Base-by-base conservation (phyloP, 2,888 invertebrate genomes). In the Eristalis pertinax region DNA sequence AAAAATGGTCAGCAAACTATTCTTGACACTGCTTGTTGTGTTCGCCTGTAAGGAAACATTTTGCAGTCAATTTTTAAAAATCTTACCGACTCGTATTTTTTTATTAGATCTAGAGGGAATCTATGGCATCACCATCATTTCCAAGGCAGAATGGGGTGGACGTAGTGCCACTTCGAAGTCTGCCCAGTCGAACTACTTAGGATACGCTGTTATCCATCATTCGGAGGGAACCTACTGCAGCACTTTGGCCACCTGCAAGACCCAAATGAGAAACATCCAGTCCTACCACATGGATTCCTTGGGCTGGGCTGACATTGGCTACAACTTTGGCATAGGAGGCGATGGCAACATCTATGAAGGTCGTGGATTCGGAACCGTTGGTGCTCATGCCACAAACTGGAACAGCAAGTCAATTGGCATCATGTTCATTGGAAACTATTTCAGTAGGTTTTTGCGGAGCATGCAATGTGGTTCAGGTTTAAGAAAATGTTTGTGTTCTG, bases 331-430 rank as follows among this genome's bases (percentile, higher is more conserved):
- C 1, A 90, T 92, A 58, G 92, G 92, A 60, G 92, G 90, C 8
- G 92, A 92, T 89, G 92, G 91, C 68, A 90, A 91, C 50, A 90
- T 92, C 8, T 92, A 92, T 64, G 92, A 91, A 89, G 92, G 92
- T 26, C 91, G 92, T 15, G 92, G 92, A 67, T 91, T 91, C 89
- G 90, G 90, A 15, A 88, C 90, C 15, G 24, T 91, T 75, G 92
- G 92, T 50, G 91, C 91, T n/a, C 92, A 92, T 89, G 91, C 91
- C 38, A 88, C 88, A 77, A 90, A 88, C 89, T 92, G 91, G 90
- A 92, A 92, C 83, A 88, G 89, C 72, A 90, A 91, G 82, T 91
- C 91, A 10, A 85, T 91, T 86, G 92, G 92, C 73, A 91, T 92
- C 85, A 90, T 91, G 68, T 91, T 92, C 89, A 90, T 92, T 80